A percentile compares a stretch with the other conserved stretches of the same genome.
Conservation (phyloP, 2,113 vertebrate genomes). For the Myotis davidii region DNA sequence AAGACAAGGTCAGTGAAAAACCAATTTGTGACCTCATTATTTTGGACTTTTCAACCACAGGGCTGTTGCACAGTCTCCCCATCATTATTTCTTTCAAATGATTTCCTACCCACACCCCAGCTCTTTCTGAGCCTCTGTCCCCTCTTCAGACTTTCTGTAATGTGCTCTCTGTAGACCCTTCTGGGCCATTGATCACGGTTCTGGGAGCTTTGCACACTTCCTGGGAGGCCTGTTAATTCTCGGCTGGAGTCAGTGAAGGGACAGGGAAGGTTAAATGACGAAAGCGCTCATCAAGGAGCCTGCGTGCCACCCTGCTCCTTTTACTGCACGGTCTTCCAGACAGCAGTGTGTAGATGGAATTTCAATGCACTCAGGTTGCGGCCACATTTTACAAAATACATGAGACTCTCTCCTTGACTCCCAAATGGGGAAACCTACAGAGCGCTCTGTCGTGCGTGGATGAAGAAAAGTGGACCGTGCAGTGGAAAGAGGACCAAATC, state of each 20-base stretch:
- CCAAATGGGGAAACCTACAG: neutral
- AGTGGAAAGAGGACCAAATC: neutral
- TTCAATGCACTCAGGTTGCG: neutral
- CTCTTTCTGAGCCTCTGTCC: neutral
- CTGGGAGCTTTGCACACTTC: neutral
- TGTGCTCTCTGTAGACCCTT: neutral
- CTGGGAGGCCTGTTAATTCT: neutral
- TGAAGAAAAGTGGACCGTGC: neutral
- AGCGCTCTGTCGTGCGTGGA: neutral
- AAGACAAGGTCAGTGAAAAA: neutral
- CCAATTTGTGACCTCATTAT: slow-evolving; percentile 7
- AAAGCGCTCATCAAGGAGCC: neutral
- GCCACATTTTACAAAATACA: neutral
- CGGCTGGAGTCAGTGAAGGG: slow-evolving; percentile 19
- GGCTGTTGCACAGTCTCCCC: neutral
- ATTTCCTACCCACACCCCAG: neutral
- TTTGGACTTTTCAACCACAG: slow-evolving; percentile 1
- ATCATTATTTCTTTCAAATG: slow-evolving; percentile 9
- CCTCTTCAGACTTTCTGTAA: neutral
- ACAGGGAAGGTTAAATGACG: slow-evolving; percentile 49
- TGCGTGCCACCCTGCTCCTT: neutral
- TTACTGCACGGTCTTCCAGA: neutral
- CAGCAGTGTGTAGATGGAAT: neutral
- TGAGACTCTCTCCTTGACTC: neutral
- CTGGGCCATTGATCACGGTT: neutral